Conservation (phyloP, 2,797 vertebrate species). For the Catharus ustulatus region DNA sequence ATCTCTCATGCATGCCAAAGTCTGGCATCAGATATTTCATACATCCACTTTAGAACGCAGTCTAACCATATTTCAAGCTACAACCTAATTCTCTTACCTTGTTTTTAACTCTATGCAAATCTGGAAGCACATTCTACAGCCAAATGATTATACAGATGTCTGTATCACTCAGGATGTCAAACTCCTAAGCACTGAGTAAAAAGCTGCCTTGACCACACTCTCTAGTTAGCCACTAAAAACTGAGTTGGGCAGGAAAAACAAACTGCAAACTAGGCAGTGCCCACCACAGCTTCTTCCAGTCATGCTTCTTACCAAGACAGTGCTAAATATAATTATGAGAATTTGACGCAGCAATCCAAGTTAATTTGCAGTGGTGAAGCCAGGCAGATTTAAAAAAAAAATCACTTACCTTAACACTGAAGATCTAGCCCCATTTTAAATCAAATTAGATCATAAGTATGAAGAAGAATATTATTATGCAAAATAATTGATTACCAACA, state of each 20-base stretch:
- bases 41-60: neutral
- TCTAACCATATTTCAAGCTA: neutral
- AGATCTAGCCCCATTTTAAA: neutral
- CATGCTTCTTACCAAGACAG: neutral
- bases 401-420: neutral
- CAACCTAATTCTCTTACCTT: neutral
- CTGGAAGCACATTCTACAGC: neutral
- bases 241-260: neutral
- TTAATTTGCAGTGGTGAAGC: neutral
- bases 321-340: neutral
- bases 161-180: neutral
- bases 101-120: neutral
- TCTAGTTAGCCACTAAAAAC: neutral
- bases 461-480: neutral
- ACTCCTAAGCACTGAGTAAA: neutral
- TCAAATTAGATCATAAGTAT: neutral
- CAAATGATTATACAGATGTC: neutral
- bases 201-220: neutral
- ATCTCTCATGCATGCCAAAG: neutral
- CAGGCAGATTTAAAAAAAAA: neutral
- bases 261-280: neutral
- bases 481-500: neutral
- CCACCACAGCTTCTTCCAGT: neutral
- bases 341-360: neutral
- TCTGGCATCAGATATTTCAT: neutral